These are phyloP conservation scores for Nesoenas mayeri DNA, from an alignment of 2,113 vertebrate genomes.

Conservation along the genomic window DNA sequence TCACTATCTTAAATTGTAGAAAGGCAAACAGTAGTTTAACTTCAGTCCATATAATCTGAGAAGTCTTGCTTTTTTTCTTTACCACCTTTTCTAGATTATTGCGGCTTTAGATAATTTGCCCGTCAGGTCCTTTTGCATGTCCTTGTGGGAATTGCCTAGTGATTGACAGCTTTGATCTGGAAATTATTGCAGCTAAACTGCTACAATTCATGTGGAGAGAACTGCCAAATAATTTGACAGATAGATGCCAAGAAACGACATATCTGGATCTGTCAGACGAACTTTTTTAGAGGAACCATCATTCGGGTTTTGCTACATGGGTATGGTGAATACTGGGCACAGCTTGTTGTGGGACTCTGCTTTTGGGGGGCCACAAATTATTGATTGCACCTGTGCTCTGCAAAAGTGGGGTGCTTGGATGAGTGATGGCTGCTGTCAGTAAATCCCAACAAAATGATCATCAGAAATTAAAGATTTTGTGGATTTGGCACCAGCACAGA, in stretches of 20 bases:
- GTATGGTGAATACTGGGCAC: neutral
- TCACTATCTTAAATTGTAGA: neutral
- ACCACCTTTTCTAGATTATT: neutral
- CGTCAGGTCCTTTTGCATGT: conserved; percentile 45
- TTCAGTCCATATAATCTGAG: neutral
- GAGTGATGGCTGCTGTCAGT: neutral
- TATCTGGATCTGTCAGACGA: conserved; percentile 11
- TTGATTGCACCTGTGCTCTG: neutral
- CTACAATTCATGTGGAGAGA: conserved; percentile 21
- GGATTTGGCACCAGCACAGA: neutral
- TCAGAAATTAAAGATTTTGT: neutral
- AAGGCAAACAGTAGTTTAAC: conserved; percentile 8
- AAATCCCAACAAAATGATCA: neutral
- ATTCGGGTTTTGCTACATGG: neutral
- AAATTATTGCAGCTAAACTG: conserved; percentile 59
- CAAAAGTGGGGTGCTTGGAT: neutral
- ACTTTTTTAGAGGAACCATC: neutral
- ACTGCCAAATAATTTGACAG: conserved; percentile 64
- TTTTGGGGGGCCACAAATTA: neutral
- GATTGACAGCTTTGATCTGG: conserved; percentile 68
- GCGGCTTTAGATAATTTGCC: conserved; percentile 37
- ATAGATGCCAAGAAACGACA: conserved; percentile 43
- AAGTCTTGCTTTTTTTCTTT: neutral
- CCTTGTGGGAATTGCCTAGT: conserved; percentile 53
- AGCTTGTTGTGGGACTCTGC: neutral